Evolutionary conservation across 2,113 vertebrate genomes (phyloP).

Genomic region (Mola mola): DNA sequence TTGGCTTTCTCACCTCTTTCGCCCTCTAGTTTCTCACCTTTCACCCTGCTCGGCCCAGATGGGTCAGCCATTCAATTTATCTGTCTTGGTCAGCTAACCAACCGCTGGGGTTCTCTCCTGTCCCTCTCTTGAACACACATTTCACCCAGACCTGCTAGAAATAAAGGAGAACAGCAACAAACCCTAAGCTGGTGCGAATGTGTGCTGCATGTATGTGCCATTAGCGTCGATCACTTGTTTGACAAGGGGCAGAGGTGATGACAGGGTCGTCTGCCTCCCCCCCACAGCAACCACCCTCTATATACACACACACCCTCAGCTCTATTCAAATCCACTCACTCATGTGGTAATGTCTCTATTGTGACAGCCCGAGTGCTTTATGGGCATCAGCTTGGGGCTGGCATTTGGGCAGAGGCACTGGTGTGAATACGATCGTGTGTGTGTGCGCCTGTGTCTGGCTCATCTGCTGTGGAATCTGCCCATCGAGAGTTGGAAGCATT

Average conservation of each 20-base stretch:
- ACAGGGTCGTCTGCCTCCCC: constrained; percentile 76
- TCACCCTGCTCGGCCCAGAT: constrained; percentile 50
- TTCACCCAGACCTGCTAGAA: constrained; percentile 4
- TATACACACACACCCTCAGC: constrained; percentile 66
- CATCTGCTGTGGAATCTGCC: constrained; percentile 51
- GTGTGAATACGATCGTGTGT: constrained; percentile 47
- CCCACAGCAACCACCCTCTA: constrained; percentile 55
- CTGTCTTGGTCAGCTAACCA: constrained; percentile 12
- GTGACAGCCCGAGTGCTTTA: constrained; percentile 75
- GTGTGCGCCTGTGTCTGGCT: constrained; percentile 26
- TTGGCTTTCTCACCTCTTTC: constrained; percentile 32
- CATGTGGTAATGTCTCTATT: constrained; percentile 85
- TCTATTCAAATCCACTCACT: constrained; percentile 80
- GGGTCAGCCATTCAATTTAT: constrained; percentile 48
- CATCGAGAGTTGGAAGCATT: constrained; percentile 28
- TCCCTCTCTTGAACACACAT: neutral
- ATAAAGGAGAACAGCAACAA: constrained; percentile 4
- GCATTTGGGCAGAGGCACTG: constrained; percentile 73
- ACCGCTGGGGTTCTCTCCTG: neutral
- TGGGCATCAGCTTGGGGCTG: constrained; percentile 80
- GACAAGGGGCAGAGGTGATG: constrained; percentile 73
- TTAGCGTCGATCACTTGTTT: constrained; percentile 55
- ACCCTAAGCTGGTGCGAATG: constrained; percentile 2
- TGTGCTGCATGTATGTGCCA: constrained; percentile 42
- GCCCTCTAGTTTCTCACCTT: constrained; percentile 53